These are phyloP conservation scores for Heteractis magnifica DNA, from an alignment of 92 coral and sea anemone genomes.

Conservation along the genomic window DNA sequence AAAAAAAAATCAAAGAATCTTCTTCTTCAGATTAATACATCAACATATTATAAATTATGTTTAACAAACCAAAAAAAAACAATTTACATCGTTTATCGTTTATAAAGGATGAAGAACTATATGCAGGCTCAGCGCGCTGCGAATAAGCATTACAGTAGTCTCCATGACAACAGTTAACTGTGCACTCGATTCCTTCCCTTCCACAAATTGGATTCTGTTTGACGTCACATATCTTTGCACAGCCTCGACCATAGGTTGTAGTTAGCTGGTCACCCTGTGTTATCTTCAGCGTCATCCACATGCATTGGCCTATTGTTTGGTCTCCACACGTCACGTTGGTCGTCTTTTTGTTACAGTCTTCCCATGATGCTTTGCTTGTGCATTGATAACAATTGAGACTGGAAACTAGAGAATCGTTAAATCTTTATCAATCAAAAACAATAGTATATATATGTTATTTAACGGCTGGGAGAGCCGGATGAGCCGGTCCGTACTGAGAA, in stretches of 20 bases:
- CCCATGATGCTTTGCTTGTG: background rate
- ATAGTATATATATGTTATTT: too few species aligned
- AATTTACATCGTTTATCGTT: too few species aligned
- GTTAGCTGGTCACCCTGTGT: background rate
- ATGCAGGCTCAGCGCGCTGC: too few species aligned
- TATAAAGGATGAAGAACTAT: too few species aligned
- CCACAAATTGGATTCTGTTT: background rate
- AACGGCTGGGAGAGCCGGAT: too few species aligned
- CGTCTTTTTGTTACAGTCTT: background rate
- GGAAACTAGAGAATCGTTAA: background rate
- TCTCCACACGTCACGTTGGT: background rate
- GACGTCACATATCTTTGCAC: background rate
- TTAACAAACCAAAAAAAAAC: too few species aligned
- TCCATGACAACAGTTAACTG: background rate
- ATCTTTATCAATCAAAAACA: too few species aligned
- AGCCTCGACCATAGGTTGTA: background rate
- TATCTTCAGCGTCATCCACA: background rate
- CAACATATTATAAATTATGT: too few species aligned
- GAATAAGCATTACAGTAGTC: background rate
- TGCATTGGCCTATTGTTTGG: background rate
- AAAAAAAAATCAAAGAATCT: too few species aligned
- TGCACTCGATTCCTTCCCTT: background rate
- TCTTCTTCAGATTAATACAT: too few species aligned
- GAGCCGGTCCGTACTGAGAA: too few species aligned
- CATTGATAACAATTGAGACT: background rate